Evolutionary conservation across 2,113 vertebrate genomes (phyloP).

Genomic region (Dasyurus viverrinus): DNA sequence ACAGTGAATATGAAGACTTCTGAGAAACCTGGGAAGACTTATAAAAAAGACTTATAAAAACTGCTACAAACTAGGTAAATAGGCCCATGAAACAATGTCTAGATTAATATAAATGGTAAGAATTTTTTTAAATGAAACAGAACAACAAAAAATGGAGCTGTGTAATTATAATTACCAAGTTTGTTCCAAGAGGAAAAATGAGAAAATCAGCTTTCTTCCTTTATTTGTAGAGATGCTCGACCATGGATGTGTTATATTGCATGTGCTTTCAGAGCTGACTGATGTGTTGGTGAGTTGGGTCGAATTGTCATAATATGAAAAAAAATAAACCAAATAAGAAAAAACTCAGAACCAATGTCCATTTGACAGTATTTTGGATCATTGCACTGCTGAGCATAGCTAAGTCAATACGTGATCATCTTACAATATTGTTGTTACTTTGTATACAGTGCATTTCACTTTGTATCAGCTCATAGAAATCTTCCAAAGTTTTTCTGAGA

Average conservation of each 20-base stretch:
- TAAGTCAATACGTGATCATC: no score
- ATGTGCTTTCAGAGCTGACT: not conserved
- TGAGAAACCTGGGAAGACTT: not conserved
- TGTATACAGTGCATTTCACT: no score
- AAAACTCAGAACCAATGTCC: no score
- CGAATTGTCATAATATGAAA: not conserved
- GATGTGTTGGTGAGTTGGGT: not conserved
- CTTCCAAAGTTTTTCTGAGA: no score
- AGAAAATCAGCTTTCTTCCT: not conserved
- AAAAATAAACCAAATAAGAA: no score
- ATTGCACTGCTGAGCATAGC: no score
- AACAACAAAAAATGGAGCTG: not conserved
- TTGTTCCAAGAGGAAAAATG: not conserved
- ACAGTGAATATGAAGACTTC: not conserved
- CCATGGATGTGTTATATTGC: not conserved
- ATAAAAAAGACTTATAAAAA: not conserved
- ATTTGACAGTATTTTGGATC: no score
- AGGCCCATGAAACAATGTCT: not conserved
- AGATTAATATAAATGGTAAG: not conserved
- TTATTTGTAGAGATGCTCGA: not conserved
- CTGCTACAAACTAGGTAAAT: not conserved
- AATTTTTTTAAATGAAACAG: not conserved
- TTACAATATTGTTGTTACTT: no score
- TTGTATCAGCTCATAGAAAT: no score
- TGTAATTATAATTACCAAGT: not conserved